Evolutionary conservation across 2,888 invertebrate genomes (phyloP), one percentile per base, ranked within the genome.

Genomic region (Bombylius discolor): DNA sequence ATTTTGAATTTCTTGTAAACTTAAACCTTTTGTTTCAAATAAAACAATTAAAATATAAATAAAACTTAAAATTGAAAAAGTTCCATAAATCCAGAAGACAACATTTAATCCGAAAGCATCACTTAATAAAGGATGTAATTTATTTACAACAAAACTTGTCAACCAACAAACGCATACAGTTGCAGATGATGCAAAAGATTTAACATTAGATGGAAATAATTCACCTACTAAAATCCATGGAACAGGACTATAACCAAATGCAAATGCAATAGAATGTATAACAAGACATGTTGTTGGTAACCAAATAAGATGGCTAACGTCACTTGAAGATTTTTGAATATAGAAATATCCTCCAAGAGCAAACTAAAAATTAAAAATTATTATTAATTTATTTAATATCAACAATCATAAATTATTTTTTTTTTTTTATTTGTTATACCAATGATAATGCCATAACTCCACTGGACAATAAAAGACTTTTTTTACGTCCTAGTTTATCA

Each of bases 211-310:
- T 47, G 47, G 23, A 47, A 47, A 47, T 39, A 52, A 42, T 56
- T 56, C 56, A 12, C 56, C 49, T 9, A 52, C n/a, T 3, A 52
- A 6, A 9, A 31, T 31, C 47, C 44, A 52, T 8, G 56, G 56
- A 12, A 56, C 1, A 1, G 52, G 34, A 11, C 56, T 52, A 34
- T 50, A 52, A 14, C 56, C 56, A 48, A 47, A 1, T 5, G 11
- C 23, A 49, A n/a, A 49, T 23, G 23, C 14, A 5, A 47, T 23
- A 12, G 14, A 7, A 47, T 23, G 14, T 9, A 11, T 23, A 4
- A 23, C 2, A 1, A 47, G 47, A 23, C 47, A 47, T 14, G 14
- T 31, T 14, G 14, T 4, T 47, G 47, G 47, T 31, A 47, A 5
- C 47, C 47, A 47, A 23, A 23, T 23, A 23, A 23, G 23, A 23